phyloP scores from a whole-genome alignment of 2,113 vertebrate genomes.

The Uria aalge region DNA sequence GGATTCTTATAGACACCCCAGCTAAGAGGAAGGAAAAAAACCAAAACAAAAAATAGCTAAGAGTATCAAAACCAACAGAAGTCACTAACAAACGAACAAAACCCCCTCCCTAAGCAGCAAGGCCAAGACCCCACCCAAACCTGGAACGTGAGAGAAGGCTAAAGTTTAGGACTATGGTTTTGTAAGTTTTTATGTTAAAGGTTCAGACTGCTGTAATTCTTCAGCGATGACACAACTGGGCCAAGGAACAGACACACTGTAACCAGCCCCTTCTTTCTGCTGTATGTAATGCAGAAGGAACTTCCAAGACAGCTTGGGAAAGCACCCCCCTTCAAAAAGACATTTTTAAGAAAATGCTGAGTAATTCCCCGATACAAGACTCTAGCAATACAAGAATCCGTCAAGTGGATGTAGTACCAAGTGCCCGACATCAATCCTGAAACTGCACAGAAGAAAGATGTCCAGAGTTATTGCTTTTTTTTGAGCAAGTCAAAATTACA shows the following conservation, averaged over 20 bases:
- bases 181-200: constrained; percentile 40
- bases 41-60: background rate
- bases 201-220: constrained; percentile 23
- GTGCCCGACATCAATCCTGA: background rate
- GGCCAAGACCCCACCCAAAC: background rate
- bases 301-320: background rate
- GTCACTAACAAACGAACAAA: background rate
- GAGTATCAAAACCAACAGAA: background rate
- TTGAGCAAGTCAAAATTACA: background rate
- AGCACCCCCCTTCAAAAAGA: background rate
- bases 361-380: background rate
- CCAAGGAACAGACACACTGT: background rate
- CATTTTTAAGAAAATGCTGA: background rate
- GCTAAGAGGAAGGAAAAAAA: background rate
- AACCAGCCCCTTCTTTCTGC: background rate
- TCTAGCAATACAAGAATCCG: background rate
- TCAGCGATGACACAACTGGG: background rate
- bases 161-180: background rate
- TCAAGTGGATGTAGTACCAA: background rate
- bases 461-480: background rate
- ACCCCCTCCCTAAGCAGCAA: background rate
- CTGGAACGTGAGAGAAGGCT: background rate
- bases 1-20: background rate
- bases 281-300: background rate
- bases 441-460: background rate